Base-by-base conservation (phyloP, 2,797 vertebrate genomes). In the Hypotaenidia okinawae region DNA sequence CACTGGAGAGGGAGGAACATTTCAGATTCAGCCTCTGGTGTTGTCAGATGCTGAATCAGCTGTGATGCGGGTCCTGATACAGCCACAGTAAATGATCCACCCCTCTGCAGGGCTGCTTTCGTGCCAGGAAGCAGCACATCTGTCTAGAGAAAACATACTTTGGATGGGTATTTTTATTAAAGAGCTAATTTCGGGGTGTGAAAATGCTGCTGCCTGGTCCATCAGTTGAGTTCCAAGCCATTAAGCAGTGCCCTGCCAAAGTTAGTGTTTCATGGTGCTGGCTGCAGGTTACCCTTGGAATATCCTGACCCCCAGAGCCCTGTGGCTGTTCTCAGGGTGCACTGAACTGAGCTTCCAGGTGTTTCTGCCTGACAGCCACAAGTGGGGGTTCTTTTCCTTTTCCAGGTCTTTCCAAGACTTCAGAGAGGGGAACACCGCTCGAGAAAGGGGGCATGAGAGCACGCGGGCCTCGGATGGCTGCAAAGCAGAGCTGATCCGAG, bases 321-420 rank as follows among this genome's bases (percentile, higher is more conserved):
- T 30, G 17, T 57, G 47, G 6, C 43, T 62, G 17, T 52, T 51
- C 32, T 39, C 54, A 11, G 5, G 7, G 37, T 21, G 27, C 37
- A 4, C 2, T 47, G 49, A 84, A 32, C 25, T 16, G 54, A 75
- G 21, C 49, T 64, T 16, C 30, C 39, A 47, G 41, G 41, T 63
- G 16, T 58, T 43, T 33, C 9, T 39, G 10, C 35, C 28, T 16
- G 14, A 27, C 49, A 59, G 64, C 64, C 39, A 49, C 0, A 0
- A 73, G 55, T 11, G 33, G 9, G 24, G 6, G 59, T 77, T 77
- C 80, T 78, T 58, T 37, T 81, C 30, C 30, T 91, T 82, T 69
- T n/a, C 35, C 66, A 95, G 94, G 25, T 78, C 80, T 73, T 59
- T 67, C 66, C 87, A 84, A 57, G 84, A 63, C 73, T 69, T 49